These are phyloP conservation scores for Flexamia atlantica DNA, from an alignment of 2,888 invertebrate genomes.

Conservation along the genomic window DNA sequence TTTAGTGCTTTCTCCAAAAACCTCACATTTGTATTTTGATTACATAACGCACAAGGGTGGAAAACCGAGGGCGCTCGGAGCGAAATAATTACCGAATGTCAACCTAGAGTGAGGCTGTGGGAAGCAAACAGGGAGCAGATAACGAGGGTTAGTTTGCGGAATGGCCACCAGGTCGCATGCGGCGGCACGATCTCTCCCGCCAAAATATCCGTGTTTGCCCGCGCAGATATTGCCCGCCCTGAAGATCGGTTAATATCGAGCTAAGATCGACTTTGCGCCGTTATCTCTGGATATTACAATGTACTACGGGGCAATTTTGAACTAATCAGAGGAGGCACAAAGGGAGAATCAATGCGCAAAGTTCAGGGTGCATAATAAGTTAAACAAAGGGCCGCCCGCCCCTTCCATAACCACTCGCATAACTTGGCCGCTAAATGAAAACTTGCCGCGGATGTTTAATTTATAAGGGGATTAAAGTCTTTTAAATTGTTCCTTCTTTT, in stretches of 20 bases:
- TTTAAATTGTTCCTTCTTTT: constrained; percentile 23
- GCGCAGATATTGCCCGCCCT: constrained; percentile 44
- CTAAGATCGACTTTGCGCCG: constrained; percentile 56
- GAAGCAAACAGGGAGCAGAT: constrained; percentile 53
- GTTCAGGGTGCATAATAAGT: constrained; percentile 64
- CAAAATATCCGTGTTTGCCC: constrained; percentile 43
- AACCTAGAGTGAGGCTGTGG: constrained; percentile 24
- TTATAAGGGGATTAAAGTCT: constrained; percentile 54
- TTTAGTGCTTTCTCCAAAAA: too few species aligned
- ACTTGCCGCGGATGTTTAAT: constrained; percentile 58
- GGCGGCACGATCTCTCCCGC: constrained; percentile 45
- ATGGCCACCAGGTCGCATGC: constrained; percentile 56
- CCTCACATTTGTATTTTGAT: too few species aligned
- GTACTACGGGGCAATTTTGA: constrained; percentile 61
- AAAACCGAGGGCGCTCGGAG: not conserved
- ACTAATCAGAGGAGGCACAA: constrained; percentile 60
- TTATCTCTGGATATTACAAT: constrained; percentile 63
- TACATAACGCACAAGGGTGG: too few species aligned
- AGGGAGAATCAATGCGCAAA: constrained; percentile 62
- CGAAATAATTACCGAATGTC: constrained; percentile 44
- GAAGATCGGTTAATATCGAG: constrained; percentile 47
- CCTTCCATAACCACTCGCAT: constrained; percentile 51
- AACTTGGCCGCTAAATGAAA: constrained; percentile 61
- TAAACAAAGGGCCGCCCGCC: constrained; percentile 57
- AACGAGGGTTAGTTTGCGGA: constrained; percentile 51